These are phyloP conservation scores for Pseudomyrmex gracilis DNA, from an alignment of 1,140 invertebrate genomes.

Conservation along the genomic window DNA sequence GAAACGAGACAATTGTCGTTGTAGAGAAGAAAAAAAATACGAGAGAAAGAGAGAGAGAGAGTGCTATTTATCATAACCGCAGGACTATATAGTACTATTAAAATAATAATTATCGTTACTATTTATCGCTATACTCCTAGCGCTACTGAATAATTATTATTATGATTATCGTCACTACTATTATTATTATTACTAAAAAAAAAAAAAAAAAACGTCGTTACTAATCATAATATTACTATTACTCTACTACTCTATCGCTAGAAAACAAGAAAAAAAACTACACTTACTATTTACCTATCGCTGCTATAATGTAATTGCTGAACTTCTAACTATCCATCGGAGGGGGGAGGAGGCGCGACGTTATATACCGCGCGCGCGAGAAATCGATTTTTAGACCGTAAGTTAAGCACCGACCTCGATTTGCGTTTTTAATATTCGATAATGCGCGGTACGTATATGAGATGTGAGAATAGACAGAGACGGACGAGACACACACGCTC, in stretches of 20 bases:
- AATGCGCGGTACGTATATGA: conserved; percentile 4
- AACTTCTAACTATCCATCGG: conserved; percentile 51
- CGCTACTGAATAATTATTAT: conserved; percentile 61
- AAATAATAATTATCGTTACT: conserved; percentile 46
- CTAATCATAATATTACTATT: conserved; percentile 56
- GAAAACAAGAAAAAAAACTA: not conserved
- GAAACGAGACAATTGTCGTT: conserved; percentile 52
- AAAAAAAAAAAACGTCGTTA: conserved; percentile 7
- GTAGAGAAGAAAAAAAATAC: not conserved
- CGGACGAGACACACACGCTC: conserved; percentile 15
- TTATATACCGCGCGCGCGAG: not conserved
- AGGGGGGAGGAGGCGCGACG: conserved; percentile 38
- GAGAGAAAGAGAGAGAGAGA: too few species aligned
- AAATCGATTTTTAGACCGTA: conserved; percentile 51
- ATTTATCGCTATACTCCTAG: conserved; percentile 53
- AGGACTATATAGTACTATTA: conserved; percentile 58
- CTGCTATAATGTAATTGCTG: conserved; percentile 50
- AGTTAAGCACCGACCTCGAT: conserved; percentile 49
- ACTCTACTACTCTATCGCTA: conserved; percentile 24
- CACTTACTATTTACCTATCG: conserved; percentile 46
- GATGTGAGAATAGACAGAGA: conserved; percentile 22
- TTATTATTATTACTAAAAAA: conserved; percentile 49
- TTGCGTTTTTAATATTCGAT: conserved; percentile 59
- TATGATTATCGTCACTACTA: conserved; percentile 67
- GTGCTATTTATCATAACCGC: conserved; percentile 8